phyloP scores from a whole-genome alignment of 2,888 invertebrate genomes.

The Trichacis sp. region DNA sequence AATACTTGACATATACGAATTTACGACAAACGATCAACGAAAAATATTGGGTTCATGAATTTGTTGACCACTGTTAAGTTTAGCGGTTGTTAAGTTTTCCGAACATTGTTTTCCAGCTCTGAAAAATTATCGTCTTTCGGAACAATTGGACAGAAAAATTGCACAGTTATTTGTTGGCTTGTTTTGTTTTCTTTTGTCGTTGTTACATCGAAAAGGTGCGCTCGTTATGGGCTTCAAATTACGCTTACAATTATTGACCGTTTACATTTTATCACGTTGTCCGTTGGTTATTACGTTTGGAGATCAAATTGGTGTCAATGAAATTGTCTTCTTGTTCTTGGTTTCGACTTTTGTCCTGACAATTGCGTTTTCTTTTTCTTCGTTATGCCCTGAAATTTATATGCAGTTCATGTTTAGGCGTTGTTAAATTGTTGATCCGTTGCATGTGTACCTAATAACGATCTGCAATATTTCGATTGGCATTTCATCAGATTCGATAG shows the following conservation, averaged over 20 bases:
- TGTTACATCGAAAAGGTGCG: constrained; percentile 34
- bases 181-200: constrained; percentile 30
- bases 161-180: constrained; percentile 30
- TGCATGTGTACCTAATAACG: constrained; percentile 28
- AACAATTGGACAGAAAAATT: no score
- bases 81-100: no score
- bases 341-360: no score
- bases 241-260: constrained; percentile 38
- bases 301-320: background rate
- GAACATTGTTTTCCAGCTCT: no score
- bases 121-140: no score
- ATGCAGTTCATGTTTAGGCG: constrained; percentile 48
- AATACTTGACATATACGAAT: no score
- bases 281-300: constrained; percentile 25
- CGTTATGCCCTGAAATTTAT: constrained; percentile 47
- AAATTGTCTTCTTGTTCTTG: constrained; percentile 3
- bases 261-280: constrained; percentile 33
- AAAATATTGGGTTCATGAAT: no score
- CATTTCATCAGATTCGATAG: constrained; percentile 28
- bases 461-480: constrained; percentile 22
- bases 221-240: constrained; percentile 32
- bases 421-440: constrained; percentile 46
- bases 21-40: no score
- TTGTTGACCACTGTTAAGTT: no score
- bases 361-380: no score